Base-by-base conservation (phyloP, 2,113 vertebrate species). In the Brevimyrus niger region DNA sequence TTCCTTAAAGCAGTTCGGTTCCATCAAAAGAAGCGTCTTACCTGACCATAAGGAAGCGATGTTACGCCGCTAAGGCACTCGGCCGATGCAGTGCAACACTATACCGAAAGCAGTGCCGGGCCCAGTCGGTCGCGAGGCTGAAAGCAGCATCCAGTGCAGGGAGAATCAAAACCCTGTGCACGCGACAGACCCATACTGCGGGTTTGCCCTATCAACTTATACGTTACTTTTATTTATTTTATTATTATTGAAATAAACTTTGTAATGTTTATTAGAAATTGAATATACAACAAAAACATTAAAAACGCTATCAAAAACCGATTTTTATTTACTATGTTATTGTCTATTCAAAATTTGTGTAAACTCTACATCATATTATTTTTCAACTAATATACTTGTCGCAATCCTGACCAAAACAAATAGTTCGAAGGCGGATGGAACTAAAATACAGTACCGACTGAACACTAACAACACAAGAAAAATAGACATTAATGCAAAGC, bases 21-120 rank as follows among this genome's bases (percentile, higher is more conserved):
- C 17, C 0, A n/a, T 19, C 4, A 42, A 53, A 88, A 3, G 3
- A 2, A 53, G 31, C 47, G 23, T 31, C 88, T 42, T 89, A 89
- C 88, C 88, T 89, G n/a, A 84, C 11, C 88, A 89, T 89, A 85
- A 89, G 88, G 88, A 89, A 89, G 80, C 61, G 88, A 89, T 61
- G 23, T 89, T 58, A 84, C 15, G 76, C 42, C 31, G 38, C 17
- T 23, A 35, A 83, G 73, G 76, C 48, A 89, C 83, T 38, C 7
- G 82, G 48, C 88, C 53, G 47, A 42, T 55, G 48, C 51, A 61
- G 23, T 61, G n/a, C 51, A 5, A 1, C 48, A 2, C 46, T 35
- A 27, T 31, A 31, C 53, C 80, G 21, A 9, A 8, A 84, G 35
- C 51, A 84, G 80, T n/a, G 50, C 76, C 35, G 46, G 88, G 76